A percentile compares a stretch with the other conserved stretches of the same genome.
These are phyloP conservation scores for Folsomia manolachei DNA, from an alignment of 2,888 invertebrate species.

Conservation along the genomic window DNA sequence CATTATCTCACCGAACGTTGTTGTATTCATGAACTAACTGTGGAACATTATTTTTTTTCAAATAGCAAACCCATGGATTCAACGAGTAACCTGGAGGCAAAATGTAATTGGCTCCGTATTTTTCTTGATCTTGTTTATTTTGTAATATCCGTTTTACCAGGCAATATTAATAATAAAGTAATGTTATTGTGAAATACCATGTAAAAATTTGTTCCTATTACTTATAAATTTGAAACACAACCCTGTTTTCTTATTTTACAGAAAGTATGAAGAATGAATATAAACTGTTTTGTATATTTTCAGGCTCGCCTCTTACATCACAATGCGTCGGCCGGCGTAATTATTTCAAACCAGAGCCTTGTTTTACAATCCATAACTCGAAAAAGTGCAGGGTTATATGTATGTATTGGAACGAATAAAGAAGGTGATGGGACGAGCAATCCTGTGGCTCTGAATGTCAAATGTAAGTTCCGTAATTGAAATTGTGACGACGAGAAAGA, in stretches of 20 bases:
- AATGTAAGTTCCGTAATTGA: conserved; percentile 65
- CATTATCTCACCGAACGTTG: no score
- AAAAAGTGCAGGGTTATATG: conserved; percentile 75
- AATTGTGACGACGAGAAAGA: no score
- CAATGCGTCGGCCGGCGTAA: conserved; percentile 74
- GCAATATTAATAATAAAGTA: no score
- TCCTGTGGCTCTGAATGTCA: conserved; percentile 75
- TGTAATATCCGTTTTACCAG: not conserved
- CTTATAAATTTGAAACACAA: not conserved
- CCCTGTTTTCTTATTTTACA: not conserved
- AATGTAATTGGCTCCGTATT: conserved; percentile 60
- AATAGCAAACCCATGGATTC: conserved; percentile 82
- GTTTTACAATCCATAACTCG: conserved; percentile 82
- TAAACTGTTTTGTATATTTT: conserved; percentile 4
- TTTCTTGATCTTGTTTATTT: conserved; percentile 15
- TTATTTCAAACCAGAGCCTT: conserved; percentile 83
- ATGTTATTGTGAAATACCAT: not conserved
- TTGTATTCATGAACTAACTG: no score
- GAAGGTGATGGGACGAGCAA: conserved; percentile 87
- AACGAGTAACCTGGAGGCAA: conserved; percentile 73
- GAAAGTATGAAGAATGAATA: not conserved
- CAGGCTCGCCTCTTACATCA: conserved; percentile 75
- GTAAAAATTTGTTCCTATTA: not conserved
- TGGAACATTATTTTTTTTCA: no score
- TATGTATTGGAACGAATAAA: conserved; percentile 80